Evolutionary conservation across 2,113 vertebrate species (phyloP).

Genomic region (Erpornis zantholeuca): DNA sequence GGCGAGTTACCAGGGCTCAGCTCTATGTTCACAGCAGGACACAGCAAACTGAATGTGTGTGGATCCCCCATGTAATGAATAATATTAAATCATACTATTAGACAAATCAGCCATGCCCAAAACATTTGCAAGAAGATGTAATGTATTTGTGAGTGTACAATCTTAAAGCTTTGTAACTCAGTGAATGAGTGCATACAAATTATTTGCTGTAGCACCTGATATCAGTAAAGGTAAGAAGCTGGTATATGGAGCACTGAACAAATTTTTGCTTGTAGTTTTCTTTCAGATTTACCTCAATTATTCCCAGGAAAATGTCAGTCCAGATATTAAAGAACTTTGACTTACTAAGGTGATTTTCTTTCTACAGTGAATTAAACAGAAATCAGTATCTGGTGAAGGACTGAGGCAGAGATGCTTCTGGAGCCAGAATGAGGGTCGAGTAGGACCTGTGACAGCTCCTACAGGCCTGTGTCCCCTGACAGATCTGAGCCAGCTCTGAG

Average conservation of each 20-base stretch:
- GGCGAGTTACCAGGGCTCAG: background rate
- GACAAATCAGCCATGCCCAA: background rate
- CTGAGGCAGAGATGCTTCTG: background rate
- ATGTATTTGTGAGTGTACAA: background rate
- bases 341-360: background rate
- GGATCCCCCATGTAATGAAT: background rate
- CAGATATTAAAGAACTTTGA: background rate
- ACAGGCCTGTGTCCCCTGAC: background rate
- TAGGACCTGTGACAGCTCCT: background rate
- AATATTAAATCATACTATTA: background rate
- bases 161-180: background rate
- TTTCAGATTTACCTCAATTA: background rate
- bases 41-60: background rate
- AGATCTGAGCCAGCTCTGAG: background rate
- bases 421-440: rapidly evolving
- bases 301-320: background rate
- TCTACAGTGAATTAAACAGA: background rate
- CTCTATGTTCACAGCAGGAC: background rate
- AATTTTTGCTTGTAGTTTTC: background rate
- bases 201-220: background rate
- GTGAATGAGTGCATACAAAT: background rate
- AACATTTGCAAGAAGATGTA: background rate
- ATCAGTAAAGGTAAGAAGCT: background rate
- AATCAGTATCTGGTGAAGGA: background rate
- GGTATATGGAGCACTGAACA: background rate